Base-by-base conservation (phyloP, 1,140 invertebrate species). In the Dermatophagoides farinae region DNA sequence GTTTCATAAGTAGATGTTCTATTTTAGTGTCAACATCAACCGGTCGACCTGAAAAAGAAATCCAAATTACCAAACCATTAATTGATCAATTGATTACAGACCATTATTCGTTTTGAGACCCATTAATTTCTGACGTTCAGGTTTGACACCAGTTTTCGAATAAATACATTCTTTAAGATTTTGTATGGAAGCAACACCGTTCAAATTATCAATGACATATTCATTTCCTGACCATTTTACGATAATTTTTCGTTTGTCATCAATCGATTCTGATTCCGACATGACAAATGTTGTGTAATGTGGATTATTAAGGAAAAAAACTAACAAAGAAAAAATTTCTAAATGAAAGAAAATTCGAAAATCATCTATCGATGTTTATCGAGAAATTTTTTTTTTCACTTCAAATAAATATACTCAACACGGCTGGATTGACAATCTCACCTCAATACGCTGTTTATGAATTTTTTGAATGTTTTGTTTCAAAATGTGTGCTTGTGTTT, bases 141-240 rank as follows among this genome's bases (percentile, higher is more conserved):
- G 85, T 49, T 82, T 71, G n/a, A 92, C 88, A 25, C 82, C 81
- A 47, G 88, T 93, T 69, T 82, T 76, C 70, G 80, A 79, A 68
- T 83, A 78, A 64, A 92, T 87, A 31, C 77, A 76, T 64, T 80
- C 76, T 73, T 93, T 95, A 47, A 92, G 73, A 68, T 81, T 78
- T 11, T 75, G 76, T 18, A 68, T 61, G 0, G 83, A 86, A 66
- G 86, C 83, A 44, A 77, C 79, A 62, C 79, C 79, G 51, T 72
- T 74, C 66, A 84, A 73, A 64, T 79, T 80, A 52, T 64, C 62
- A 51, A 91, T 78, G 66, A 79, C 77, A 70, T 82, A 87, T 68
- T 90, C 87, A 68, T 87, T 83, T 38, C 86, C 88, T 70, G 81
- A 84, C 89, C 89, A 96, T 78, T 93, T 93, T 5, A 95, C 46